phyloP scores from a whole-genome alignment of 2,797 vertebrate species.

The Tarsius wallacei region DNA sequence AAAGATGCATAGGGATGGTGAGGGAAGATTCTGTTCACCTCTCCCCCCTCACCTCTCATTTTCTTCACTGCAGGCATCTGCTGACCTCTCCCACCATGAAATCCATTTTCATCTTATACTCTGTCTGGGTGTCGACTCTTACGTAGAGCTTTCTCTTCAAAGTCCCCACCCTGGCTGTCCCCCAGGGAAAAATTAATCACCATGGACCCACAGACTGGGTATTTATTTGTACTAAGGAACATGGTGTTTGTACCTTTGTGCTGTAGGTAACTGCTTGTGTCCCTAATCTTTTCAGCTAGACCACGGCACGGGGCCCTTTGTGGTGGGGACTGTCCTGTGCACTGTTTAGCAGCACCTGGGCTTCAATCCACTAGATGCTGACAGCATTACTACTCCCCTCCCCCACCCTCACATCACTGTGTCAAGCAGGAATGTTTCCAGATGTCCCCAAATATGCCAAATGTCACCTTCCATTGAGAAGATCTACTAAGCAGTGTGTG shows the following conservation, averaged over 20 bases:
- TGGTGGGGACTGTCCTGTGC: neutral
- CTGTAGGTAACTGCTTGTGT: accelerated
- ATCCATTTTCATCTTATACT: neutral
- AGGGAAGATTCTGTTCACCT: accelerated
- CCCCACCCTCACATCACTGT: neutral
- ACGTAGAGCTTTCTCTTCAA: neutral
- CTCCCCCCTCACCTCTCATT: neutral
- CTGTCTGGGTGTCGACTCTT: accelerated
- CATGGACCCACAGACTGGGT: neutral
- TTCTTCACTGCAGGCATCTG: neutral
- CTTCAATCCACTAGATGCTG: neutral
- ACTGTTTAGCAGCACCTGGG: neutral
- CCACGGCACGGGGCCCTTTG: neutral
- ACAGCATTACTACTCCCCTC: neutral
- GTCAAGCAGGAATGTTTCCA: neutral
- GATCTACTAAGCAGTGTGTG: accelerated
- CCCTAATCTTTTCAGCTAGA: neutral
- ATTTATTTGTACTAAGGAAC: neutral
- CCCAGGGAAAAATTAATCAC: neutral
- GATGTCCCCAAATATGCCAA: neutral
- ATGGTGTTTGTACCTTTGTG: neutral
- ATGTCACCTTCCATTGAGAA: neutral
- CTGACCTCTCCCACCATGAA: neutral
- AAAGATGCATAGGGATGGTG: neutral
- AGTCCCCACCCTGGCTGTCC: accelerated